Conservation (phyloP, 2,888 invertebrate species). For the Rhingia rostrata region DNA sequence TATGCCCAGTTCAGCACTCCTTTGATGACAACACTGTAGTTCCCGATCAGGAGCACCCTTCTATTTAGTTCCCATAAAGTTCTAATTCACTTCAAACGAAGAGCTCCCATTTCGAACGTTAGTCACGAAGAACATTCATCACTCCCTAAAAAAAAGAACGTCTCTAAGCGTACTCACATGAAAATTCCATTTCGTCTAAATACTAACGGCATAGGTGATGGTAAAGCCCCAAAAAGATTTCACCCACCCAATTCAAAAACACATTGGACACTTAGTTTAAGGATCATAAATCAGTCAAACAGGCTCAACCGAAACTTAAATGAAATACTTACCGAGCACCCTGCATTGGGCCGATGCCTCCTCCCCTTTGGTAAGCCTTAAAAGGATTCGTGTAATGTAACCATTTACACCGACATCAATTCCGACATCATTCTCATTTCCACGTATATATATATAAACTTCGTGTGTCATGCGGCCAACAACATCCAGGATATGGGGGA, state of each 20-base stretch:
- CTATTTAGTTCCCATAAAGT: too few relatives aligned
- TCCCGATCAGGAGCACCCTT: too few relatives aligned
- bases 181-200: background rate
- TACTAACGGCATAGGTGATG: background rate
- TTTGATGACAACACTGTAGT: too few relatives aligned
- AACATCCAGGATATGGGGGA: slow-evolving; percentile 66
- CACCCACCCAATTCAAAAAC: slow-evolving; percentile 10
- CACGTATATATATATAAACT: slow-evolving; percentile 49
- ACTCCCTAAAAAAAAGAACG: too few relatives aligned
- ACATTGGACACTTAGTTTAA: slow-evolving; percentile 34
- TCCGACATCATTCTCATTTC: slow-evolving; percentile 64
- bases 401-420: slow-evolving; percentile 72
- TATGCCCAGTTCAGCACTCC: too few relatives aligned
- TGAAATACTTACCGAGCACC: slow-evolving; percentile 31
- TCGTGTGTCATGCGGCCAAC: slow-evolving; percentile 50
- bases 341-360: background rate
- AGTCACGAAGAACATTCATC: background rate
- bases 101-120: too few relatives aligned
- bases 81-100: too few relatives aligned
- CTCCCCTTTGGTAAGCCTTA: slow-evolving; percentile 41
- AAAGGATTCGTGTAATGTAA: slow-evolving; percentile 67
- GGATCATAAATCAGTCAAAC: slow-evolving; percentile 68
- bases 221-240: background rate
- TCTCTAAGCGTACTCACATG: background rate
- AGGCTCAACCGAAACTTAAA: slow-evolving; percentile 66